Evolutionary conservation across 2,888 invertebrate species (phyloP), one percentile per base, ranked within the genome.

Genomic region (Cremastinae sp.): DNA sequence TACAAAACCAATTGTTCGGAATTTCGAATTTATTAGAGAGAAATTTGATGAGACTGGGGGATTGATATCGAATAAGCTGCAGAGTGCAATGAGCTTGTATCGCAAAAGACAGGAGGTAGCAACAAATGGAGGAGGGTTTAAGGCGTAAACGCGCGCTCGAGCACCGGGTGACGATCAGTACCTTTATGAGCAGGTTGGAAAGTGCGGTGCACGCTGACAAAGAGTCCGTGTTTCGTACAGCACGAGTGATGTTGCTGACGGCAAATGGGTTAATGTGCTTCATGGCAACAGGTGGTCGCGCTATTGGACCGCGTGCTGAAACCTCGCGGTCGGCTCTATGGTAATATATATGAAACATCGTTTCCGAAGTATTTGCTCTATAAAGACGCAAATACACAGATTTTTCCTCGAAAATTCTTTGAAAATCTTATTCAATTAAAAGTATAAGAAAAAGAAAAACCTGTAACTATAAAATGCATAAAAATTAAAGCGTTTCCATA

Each of bases 181-280:
- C 69, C 59, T 73, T 76, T 69, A 73, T 69, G 73, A 59, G n/a
- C n/a, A n/a, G 18, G 59, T 62, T 36, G 65, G 34, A 65, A 69
- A 69, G 64, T 77, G 28, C 28, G 69, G 68, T 59, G 56, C 41
- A 16, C 59, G 53, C 54, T 65, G 16, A 74, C 65, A 49, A 54
- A 59, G 69, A 68, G 53, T 20, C 9, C 18, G 49, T 45, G 12
- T 45, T 47, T 51, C 61, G 41, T 9, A 68, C 51, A 28, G 47
- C 43, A 1, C 22, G 28, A 53, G 53, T 47, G 59, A 54, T 75
- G 73, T 74, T 71, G 69, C 73, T 74, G 76, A 58, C 84, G 85
- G 85, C 86, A 86, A 87, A 88, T 88, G 86, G 87, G 85, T 88
- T 88, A 88, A 88, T 88, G 87, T 87, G 85, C 88, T 87, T 87